phyloP scores from a whole-genome alignment of 2,888 invertebrate genomes.

The Drosophila falleni region DNA sequence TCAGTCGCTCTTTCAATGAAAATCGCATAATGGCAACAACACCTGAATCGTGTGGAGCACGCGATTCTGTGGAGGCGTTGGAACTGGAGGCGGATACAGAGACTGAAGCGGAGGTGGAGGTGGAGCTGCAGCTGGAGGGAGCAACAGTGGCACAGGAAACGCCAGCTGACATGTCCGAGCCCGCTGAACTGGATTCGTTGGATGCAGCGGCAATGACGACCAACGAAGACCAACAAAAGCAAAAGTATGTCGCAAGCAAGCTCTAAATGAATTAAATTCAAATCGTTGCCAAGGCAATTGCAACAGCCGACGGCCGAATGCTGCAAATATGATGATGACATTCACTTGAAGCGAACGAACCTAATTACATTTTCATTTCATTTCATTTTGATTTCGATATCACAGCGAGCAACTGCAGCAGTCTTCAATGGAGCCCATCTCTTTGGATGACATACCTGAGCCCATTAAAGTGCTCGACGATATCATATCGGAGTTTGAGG shows the following conservation, averaged over 20 bases:
- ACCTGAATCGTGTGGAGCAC: constrained; percentile 74
- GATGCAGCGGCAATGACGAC: constrained; percentile 30
- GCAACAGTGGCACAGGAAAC: constrained; percentile 9
- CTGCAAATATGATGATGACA: constrained; percentile 5
- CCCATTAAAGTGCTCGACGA: constrained; percentile 95
- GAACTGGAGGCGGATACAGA: constrained; percentile 55
- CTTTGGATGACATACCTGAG: constrained; percentile 94
- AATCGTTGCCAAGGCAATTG: constrained; percentile 34
- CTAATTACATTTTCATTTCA: constrained; percentile 55
- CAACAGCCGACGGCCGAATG: constrained; percentile 1
- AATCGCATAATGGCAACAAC: constrained; percentile 76
- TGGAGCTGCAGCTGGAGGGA: constrained; percentile 21
- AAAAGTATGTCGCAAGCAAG: constrained; percentile 70
- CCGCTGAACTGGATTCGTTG: constrained; percentile 37
- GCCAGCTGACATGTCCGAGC: constrained; percentile 47
- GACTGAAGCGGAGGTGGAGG: constrained; percentile 37
- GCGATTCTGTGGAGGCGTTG: constrained; percentile 70
- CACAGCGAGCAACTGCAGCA: constrained; percentile 57
- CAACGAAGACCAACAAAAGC: constrained; percentile 58
- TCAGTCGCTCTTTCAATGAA: constrained; percentile 67
- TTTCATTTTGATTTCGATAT: constrained; percentile 17
- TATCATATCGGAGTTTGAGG: constrained; percentile 96
- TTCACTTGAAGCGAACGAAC: constrained; percentile 4
- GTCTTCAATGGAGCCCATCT: constrained; percentile 71
- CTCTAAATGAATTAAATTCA: constrained; percentile 50